Percentiles rank a stretch among this genome's conserved stretches.
Evolutionary conservation across 2,113 vertebrate genomes (phyloP).

Genomic region (Planiliza haematocheilus): DNA sequence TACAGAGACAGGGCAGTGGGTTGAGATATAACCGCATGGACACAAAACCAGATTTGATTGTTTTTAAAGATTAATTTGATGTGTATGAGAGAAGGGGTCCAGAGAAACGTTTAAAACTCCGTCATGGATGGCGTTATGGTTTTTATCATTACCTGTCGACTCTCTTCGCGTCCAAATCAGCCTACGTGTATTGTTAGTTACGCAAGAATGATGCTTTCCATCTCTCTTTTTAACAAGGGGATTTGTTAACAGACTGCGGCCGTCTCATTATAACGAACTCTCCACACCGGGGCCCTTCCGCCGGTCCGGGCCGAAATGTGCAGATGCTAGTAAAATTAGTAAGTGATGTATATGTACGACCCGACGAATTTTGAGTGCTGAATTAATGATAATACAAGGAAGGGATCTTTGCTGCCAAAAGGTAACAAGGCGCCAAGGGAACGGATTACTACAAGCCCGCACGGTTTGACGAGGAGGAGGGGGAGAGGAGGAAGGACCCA

Average conservation of each 20-base stretch:
- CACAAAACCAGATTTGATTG: slow-evolving; percentile 57
- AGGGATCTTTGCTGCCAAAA: slow-evolving; percentile 86
- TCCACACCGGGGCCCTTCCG: slow-evolving; percentile 76
- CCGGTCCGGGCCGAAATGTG: slow-evolving; percentile 82
- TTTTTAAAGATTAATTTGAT: slow-evolving; percentile 52
- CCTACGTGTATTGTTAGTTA: slow-evolving; percentile 68
- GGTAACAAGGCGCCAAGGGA: slow-evolving; percentile 98
- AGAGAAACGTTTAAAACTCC: slow-evolving; percentile 55
- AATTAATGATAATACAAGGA: slow-evolving; percentile 88
- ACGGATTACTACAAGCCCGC: slow-evolving; percentile 89
- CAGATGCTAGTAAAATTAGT: slow-evolving; percentile 89
- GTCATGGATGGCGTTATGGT: slow-evolving; percentile 61
- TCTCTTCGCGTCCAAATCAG: slow-evolving; percentile 62
- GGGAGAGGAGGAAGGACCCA: neutral
- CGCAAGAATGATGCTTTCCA: slow-evolving; percentile 72
- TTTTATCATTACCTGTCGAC: slow-evolving; percentile 63
- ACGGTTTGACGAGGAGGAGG: slow-evolving; percentile 45
- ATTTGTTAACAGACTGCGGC: slow-evolving; percentile 79
- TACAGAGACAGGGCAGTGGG: slow-evolving; percentile 30
- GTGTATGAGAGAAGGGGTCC: neutral
- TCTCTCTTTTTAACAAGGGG: slow-evolving; percentile 81
- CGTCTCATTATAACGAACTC: slow-evolving; percentile 84
- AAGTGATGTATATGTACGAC: slow-evolving; percentile 89
- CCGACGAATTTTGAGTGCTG: slow-evolving; percentile 88
- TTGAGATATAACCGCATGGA: slow-evolving; percentile 47